Percentiles rank a stretch among this genome's conserved stretches.
phyloP scores from a whole-genome alignment of 1,140 invertebrate genomes.

The Caerostris extrusa region DNA sequence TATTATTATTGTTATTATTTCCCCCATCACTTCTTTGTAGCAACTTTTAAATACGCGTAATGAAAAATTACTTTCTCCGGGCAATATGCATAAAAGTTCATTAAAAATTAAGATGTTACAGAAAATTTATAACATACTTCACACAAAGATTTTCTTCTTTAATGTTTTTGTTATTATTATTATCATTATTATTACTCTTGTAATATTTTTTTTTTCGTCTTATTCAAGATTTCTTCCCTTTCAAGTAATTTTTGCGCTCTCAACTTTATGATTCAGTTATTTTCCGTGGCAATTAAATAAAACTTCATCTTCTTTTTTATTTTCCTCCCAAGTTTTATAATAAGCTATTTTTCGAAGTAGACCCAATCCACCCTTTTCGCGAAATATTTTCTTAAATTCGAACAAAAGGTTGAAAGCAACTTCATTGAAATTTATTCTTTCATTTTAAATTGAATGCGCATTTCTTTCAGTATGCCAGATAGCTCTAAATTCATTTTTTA shows the following conservation, averaged over 20 bases:
- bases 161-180: not conserved
- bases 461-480: too few species aligned
- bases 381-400: not conserved
- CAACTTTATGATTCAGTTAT: not conserved
- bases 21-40: not conserved
- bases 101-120: too few species aligned
- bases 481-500: too few species aligned
- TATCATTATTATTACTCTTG: not conserved
- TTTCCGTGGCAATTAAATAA: not conserved
- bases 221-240: not conserved
- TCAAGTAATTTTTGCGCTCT: not conserved
- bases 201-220: not conserved
- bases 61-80: constrained; percentile 5
- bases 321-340: not conserved
- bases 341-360: not conserved
- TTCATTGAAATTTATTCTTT: too few species aligned
- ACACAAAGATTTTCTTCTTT: too few species aligned
- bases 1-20: not conserved
- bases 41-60: not conserved
- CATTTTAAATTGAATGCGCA: too few species aligned
- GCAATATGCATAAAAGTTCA: too few species aligned
- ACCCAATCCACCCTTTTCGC: not conserved
- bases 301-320: not conserved
- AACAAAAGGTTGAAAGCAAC: not conserved
- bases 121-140: too few species aligned